Conservation (phyloP, 1,140 invertebrate genomes). For the Drosophila guanche region DNA sequence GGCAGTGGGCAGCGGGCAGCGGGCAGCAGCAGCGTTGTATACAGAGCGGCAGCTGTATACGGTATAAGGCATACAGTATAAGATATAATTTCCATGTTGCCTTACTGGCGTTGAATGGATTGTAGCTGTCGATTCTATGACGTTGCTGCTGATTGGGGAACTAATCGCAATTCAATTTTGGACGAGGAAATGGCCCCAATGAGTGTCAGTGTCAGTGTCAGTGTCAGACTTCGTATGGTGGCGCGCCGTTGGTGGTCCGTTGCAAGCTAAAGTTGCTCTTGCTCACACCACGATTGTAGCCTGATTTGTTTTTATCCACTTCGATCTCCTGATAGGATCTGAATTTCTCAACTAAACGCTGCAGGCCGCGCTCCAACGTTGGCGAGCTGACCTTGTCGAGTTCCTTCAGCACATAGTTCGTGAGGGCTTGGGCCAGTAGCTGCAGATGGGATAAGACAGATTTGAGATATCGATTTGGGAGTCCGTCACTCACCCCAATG, state of each 20-base stretch:
- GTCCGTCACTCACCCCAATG: conserved; percentile 25
- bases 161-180: conserved; percentile 3
- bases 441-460: conserved; percentile 4
- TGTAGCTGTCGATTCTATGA: not conserved
- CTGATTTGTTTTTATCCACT: too few species aligned
- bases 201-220: conserved; percentile 11
- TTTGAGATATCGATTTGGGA: not conserved
- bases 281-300: not conserved
- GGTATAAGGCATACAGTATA: not conserved
- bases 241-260: not conserved
- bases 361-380: conserved; percentile 50
- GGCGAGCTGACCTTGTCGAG: conserved; percentile 44
- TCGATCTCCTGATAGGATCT: conserved; percentile 12
- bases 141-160: not conserved
- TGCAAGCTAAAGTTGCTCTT: not conserved
- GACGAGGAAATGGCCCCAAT: conserved; percentile 1
- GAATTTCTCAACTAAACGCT: conserved; percentile 48
- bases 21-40: conserved; percentile 16
- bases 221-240: not conserved
- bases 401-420: conserved; percentile 33
- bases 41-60: conserved; percentile 1
- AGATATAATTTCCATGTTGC: conserved; percentile 28
- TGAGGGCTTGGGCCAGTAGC: conserved; percentile 41
- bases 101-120: not conserved
- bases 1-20: conserved; percentile 20